Conservation (phyloP, 2,797 vertebrate genomes). For the Otus scops region DNA sequence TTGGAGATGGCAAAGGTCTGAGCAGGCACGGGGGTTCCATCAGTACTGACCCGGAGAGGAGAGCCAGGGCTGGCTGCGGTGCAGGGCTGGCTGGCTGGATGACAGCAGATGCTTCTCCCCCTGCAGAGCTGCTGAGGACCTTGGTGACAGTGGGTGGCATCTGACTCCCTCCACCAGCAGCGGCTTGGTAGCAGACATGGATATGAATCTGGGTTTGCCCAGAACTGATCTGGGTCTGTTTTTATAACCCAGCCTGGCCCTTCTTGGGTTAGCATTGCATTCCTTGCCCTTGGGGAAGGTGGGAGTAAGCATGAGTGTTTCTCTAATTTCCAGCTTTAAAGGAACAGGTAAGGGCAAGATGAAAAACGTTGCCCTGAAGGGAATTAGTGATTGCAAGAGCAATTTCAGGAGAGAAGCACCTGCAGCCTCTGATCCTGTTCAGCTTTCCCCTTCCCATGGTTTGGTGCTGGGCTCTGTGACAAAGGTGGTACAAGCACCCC, state of each 20-base stretch:
- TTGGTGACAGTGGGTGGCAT: fast-evolving
- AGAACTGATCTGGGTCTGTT: fast-evolving
- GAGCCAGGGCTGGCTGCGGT: fast-evolving
- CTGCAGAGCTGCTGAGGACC: neutral
- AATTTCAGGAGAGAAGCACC: neutral
- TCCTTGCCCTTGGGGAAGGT: neutral
- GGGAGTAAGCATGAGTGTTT: neutral
- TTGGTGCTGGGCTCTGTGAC: neutral
- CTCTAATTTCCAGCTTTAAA: neutral
- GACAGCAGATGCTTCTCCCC: neutral
- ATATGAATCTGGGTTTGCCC: neutral
- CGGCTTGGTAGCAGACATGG: neutral
- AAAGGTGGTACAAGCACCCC: neutral
- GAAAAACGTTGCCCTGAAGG: neutral
- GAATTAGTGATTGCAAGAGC: neutral
- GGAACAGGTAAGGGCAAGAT: neutral
- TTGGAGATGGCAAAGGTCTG: fast-evolving
- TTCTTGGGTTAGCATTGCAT: fast-evolving
- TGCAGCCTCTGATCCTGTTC: neutral
- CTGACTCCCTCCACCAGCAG: neutral
- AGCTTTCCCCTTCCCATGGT: neutral
- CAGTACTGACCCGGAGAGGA: fast-evolving
- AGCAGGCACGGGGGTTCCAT: fast-evolving
- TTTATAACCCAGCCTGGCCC: neutral
- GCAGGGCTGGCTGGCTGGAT: neutral